Evolutionary conservation across 2,113 vertebrate species (phyloP).

Genomic region (Mungos mungo): DNA sequence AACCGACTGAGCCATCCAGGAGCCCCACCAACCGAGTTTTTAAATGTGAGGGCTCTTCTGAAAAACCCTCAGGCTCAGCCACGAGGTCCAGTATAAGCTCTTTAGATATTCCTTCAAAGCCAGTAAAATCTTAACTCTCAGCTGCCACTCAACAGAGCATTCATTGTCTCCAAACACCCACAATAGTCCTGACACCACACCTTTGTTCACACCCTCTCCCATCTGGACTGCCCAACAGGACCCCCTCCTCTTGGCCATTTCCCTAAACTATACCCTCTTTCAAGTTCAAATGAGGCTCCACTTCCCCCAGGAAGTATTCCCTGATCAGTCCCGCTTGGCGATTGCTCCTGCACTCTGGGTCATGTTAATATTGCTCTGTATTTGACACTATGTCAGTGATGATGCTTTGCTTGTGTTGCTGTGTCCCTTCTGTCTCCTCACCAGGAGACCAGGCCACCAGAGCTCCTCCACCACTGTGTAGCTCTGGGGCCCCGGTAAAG

Average conservation of each 20-base stretch:
- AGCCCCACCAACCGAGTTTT: neutral
- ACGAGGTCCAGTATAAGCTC: neutral
- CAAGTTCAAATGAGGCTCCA: conserved; percentile 42
- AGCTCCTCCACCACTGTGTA: neutral
- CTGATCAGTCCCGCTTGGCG: neutral
- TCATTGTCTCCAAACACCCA: conserved; percentile 63
- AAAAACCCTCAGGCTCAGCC: neutral
- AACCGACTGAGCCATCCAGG: too few species aligned
- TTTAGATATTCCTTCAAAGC: conserved; percentile 17
- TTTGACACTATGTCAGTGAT: neutral
- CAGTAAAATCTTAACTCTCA: conserved; percentile 36
- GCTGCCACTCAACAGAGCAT: conserved; percentile 10
- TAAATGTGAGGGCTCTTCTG: neutral
- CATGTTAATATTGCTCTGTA: conserved; percentile 29
- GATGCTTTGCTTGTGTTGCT: conserved; percentile 11
- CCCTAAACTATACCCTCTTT: conserved; percentile 41
- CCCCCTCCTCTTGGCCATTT: conserved; percentile 51
- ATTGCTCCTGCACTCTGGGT: neutral
- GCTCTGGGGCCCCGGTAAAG: neutral
- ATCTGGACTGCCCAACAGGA: conserved; percentile 50
- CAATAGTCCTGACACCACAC: conserved; percentile 61
- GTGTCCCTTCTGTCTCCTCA: neutral
- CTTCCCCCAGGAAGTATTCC: conserved; percentile 57
- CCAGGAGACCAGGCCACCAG: neutral
- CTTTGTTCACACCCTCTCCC: conserved; percentile 61